Evolutionary conservation across 37 sponge, comb jelly and placozoan genomes (phyloP).

Genomic region (Chondrilla cf. caribensis): DNA sequence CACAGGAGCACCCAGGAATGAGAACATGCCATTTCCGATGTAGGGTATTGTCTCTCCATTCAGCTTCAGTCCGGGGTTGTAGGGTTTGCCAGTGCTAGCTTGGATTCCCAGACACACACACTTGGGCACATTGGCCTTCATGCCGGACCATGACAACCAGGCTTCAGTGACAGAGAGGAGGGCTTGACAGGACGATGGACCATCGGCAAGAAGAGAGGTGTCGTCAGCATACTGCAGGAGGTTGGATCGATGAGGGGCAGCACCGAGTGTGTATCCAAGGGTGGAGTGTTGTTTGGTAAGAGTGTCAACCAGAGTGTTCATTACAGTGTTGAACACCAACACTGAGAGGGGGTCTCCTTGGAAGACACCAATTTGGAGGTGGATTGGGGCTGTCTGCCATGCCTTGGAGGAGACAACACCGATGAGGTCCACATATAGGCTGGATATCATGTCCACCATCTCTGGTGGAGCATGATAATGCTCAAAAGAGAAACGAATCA

Average conservation of each 20-base stretch:
- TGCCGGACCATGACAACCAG: no score
- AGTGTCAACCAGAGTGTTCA: slow-evolving; percentile 33
- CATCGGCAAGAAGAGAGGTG: slow-evolving; percentile 21
- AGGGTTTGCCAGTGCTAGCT: no score
- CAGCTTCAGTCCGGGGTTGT: no score
- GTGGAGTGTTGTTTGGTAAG: neutral
- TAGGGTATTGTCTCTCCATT: no score
- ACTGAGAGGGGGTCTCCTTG: slow-evolving; percentile 49
- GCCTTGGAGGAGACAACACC: neutral
- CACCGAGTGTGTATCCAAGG: no score
- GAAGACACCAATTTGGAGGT: slow-evolving; percentile 28
- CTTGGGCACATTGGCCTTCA: no score
- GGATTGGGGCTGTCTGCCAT: slow-evolving; percentile 19
- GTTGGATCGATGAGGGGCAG: neutral
- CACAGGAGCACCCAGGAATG: no score
- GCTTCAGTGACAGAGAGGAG: no score
- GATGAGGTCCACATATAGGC: slow-evolving; percentile 5
- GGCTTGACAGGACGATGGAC: no score
- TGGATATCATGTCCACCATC: neutral
- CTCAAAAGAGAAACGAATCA: slow-evolving; percentile 25
- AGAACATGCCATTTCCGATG: no score
- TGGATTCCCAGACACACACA: no score
- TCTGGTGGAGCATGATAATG: slow-evolving; percentile 30
- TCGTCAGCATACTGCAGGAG: slow-evolving; percentile 32
- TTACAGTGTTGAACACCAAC: slow-evolving; percentile 33